A percentile compares a stretch with the other conserved stretches of the same genome.
Conservation (phyloP, 1,140 invertebrate genomes). For the Trinorchestia longiramus region DNA sequence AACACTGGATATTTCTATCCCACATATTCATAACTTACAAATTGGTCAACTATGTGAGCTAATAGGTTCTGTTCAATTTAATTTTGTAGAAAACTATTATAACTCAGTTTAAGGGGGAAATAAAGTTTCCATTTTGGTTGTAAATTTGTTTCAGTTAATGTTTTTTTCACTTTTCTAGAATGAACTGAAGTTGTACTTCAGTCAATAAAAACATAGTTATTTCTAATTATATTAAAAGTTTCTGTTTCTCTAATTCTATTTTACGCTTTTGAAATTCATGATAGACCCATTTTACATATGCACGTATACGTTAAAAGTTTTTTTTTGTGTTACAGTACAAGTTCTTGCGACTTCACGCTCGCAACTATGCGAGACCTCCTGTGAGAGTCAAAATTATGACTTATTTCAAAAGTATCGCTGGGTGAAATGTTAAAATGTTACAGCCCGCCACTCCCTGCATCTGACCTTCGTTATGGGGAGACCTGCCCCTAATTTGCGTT, state of each 20-base stretch:
- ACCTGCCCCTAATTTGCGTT: not conserved
- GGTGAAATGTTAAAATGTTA: not conserved
- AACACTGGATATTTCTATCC: no score
- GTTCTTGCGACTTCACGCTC: not conserved
- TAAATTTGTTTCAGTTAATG: no score
- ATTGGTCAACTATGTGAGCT: not conserved
- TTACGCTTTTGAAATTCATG: not conserved
- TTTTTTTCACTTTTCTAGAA: no score
- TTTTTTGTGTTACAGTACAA: not conserved
- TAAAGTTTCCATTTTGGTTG: no score
- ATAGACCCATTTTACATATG: not conserved
- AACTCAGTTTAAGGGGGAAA: no score
- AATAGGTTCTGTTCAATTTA: not conserved
- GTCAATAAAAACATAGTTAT: no score
- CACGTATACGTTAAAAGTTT: not conserved
- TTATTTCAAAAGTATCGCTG: not conserved
- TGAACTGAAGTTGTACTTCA: no score
- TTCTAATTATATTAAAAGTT: no score
- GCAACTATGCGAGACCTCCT: not conserved
- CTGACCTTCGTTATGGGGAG: not conserved
- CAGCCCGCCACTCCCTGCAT: not conserved
- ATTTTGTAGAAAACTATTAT: no score
- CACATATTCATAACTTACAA: no score
- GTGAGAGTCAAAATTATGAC: not conserved
- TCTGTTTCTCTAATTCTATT: not conserved